Conservation (phyloP, 2,113 vertebrate genomes). For the Ceyx cyanopectus region DNA sequence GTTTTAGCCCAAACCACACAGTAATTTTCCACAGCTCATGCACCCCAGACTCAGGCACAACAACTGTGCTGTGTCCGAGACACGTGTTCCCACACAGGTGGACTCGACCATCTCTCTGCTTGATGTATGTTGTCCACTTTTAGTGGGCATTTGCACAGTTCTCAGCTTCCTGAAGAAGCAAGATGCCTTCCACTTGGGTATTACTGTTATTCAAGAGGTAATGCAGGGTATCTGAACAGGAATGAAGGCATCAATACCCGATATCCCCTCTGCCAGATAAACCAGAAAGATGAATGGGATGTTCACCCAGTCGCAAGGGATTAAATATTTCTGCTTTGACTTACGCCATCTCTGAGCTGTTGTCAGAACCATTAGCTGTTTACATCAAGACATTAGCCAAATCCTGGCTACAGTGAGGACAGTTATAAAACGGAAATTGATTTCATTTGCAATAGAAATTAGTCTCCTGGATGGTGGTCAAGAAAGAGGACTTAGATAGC, state of each 20-base stretch:
- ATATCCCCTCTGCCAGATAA: not conserved
- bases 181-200: not conserved
- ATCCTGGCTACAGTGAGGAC: slow-evolving; percentile 13
- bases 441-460: not conserved
- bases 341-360: not conserved
- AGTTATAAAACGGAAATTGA: slow-evolving; percentile 20
- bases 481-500: not conserved
- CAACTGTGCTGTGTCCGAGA: too few species aligned
- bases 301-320: not conserved
- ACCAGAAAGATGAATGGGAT: not conserved
- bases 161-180: not conserved
- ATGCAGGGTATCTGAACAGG: not conserved
- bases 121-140: not conserved
- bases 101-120: not conserved
- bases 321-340: slow-evolving; percentile 1
- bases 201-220: not conserved
- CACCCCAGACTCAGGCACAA: too few species aligned
- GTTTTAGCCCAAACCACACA: too few species aligned
- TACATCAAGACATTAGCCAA: slow-evolving; percentile 10
- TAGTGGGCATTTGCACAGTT: not conserved
- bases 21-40: too few species aligned
- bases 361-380: slow-evolving; percentile 36
- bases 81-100: too few species aligned
- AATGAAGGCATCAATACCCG: not conserved
- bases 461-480: not conserved